A percentile compares a stretch with the other conserved stretches of the same genome.
Conservation (phyloP, 2,888 invertebrate species). For the Oxycera nigricornis region DNA sequence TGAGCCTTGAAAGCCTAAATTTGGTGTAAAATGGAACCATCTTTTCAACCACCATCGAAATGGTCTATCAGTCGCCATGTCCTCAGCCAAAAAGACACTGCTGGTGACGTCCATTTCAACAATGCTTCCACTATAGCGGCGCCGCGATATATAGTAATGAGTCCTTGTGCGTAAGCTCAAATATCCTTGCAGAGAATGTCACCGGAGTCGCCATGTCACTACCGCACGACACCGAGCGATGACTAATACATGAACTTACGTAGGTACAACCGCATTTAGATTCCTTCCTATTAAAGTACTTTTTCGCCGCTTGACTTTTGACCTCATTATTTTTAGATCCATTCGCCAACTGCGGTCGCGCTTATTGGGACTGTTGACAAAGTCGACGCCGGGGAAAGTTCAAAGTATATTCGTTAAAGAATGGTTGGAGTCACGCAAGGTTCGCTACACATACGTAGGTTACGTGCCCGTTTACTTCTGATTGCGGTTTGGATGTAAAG, state of each 20-base stretch:
- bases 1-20: too few relatives aligned
- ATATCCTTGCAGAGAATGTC: background rate
- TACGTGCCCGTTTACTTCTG: too few relatives aligned
- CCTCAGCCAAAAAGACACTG: background rate
- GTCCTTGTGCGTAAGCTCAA: background rate
- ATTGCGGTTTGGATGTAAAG: too few relatives aligned
- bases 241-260: background rate
- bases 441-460: too few relatives aligned
- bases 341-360: background rate
- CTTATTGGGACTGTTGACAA: background rate
- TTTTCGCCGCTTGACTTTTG: conserved; percentile 7
- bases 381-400: background rate
- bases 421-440: background rate
- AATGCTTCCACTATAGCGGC: background rate
- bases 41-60: background rate
- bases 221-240: background rate
- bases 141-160: background rate
- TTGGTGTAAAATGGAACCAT: background rate
- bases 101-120: background rate
- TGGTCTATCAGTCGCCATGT: background rate
- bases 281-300: background rate
- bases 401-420: background rate
- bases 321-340: conserved; percentile 38
- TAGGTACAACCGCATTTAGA: background rate
- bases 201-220: background rate